phyloP scores from a whole-genome alignment of 2,888 invertebrate species.

The Ectemnius continuus region DNA sequence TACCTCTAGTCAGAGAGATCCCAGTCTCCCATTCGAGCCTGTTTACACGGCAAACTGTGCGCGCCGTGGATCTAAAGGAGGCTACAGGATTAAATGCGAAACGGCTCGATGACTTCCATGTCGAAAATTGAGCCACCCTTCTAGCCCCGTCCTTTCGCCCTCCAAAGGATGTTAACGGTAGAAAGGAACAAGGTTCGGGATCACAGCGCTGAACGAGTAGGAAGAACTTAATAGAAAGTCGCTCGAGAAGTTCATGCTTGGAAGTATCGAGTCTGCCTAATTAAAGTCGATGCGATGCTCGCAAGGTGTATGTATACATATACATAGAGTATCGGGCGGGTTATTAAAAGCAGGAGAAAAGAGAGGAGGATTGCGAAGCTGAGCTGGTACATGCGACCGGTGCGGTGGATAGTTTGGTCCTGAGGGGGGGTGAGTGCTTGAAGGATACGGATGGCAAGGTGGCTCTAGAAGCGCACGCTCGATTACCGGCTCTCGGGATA shows the following conservation, averaged over 20 bases:
- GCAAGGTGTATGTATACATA: too few relatives aligned
- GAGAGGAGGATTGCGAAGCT: slow-evolving; percentile 4
- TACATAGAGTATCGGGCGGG: neutral
- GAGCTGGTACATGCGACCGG: neutral
- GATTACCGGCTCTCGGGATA: slow-evolving; percentile 32
- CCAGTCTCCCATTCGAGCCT: too few relatives aligned
- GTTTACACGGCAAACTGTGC: too few relatives aligned
- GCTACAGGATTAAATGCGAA: neutral
- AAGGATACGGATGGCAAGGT: slow-evolving; percentile 16
- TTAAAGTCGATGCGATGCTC: slow-evolving; percentile 44
- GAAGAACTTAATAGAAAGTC: slow-evolving; percentile 29
- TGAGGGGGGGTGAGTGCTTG: neutral
- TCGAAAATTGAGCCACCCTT: neutral
- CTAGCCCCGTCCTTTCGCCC: too few relatives aligned
- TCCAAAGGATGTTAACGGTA: too few relatives aligned
- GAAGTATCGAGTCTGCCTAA: slow-evolving; percentile 38
- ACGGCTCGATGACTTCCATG: neutral
- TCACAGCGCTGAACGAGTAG: neutral
- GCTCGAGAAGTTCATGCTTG: slow-evolving; percentile 9
- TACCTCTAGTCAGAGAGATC: neutral
- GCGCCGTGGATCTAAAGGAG: too few relatives aligned
- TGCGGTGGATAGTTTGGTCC: neutral
- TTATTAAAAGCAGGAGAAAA: slow-evolving; percentile 21
- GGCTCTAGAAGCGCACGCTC: slow-evolving; percentile 27
- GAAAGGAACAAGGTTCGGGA: too few relatives aligned